phyloP scores from a whole-genome alignment of 2,888 invertebrate species.

The Odontocerum albicorne region DNA sequence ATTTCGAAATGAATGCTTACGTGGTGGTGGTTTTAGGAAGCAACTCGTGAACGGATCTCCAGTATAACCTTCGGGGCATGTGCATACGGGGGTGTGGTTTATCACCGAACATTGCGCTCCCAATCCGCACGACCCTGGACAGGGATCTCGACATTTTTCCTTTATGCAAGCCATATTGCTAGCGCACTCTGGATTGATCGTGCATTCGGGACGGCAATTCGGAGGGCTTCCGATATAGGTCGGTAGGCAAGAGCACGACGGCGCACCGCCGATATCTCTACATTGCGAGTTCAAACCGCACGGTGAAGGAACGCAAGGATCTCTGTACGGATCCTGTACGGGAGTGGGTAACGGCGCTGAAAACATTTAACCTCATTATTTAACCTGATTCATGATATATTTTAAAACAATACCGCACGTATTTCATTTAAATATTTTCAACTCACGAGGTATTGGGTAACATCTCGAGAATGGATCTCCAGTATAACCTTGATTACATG shows the following conservation, averaged over 20 bases:
- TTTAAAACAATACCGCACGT: not conserved
- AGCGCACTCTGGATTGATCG: slow-evolving; percentile 67
- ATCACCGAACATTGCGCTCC: slow-evolving; percentile 60
- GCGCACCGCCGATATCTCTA: slow-evolving; percentile 56
- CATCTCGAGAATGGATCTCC: slow-evolving; percentile 70
- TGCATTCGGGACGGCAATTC: slow-evolving; percentile 68
- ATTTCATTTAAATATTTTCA: slow-evolving; percentile 39
- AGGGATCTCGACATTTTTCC: slow-evolving; percentile 68
- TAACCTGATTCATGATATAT: not conserved
- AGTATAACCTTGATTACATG: slow-evolving; percentile 60
- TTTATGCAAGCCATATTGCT: slow-evolving; percentile 65
- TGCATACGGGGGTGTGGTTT: slow-evolving; percentile 65
- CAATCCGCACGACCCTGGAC: slow-evolving; percentile 67
- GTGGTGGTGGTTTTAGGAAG: slow-evolving; percentile 42
- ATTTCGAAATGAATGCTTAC: slow-evolving; percentile 18
- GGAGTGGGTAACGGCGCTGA: slow-evolving; percentile 52
- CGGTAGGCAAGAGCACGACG: slow-evolving; percentile 63
- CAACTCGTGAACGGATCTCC: slow-evolving; percentile 65
- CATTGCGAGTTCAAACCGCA: slow-evolving; percentile 68
- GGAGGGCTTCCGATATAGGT: slow-evolving; percentile 67
- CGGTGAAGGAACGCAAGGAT: slow-evolving; percentile 69
- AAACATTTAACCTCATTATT: slow-evolving; percentile 37
- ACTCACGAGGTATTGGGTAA: slow-evolving; percentile 59
- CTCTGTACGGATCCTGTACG: slow-evolving; percentile 53
- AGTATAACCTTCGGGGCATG: slow-evolving; percentile 58